Conservation (phyloP, 2,797 vertebrate genomes). For the Tympanoctomys barrerae region DNA sequence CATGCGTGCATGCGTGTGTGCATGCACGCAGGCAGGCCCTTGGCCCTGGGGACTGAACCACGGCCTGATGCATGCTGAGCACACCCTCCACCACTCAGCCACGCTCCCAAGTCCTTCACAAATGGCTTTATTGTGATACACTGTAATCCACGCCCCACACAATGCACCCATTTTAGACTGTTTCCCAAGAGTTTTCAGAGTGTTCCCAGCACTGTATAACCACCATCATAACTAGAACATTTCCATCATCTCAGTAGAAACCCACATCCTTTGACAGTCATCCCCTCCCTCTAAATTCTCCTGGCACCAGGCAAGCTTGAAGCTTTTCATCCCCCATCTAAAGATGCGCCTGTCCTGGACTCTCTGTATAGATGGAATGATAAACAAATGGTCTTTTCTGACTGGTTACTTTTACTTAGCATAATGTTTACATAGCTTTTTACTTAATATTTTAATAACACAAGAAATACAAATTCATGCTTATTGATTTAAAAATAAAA, state of each 20-base stretch:
- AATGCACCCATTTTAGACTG: neutral
- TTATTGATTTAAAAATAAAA: neutral
- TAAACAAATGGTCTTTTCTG: neutral
- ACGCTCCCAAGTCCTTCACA: neutral
- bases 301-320: neutral
- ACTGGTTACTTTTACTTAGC: neutral
- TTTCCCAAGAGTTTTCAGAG: neutral
- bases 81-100: neutral
- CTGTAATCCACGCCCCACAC: neutral
- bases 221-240: neutral
- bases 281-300: neutral
- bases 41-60: neutral
- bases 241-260: neutral
- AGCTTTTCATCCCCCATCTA: neutral
- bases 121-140: neutral
- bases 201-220: neutral
- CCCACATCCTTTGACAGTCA: neutral
- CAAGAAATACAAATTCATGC: neutral
- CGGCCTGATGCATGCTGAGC: neutral
- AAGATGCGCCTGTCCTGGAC: neutral
- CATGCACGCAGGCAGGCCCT: neutral
- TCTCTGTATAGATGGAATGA: neutral
- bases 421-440: neutral
- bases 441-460: constrained; percentile 38
- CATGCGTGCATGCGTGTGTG: neutral